Evolutionary conservation across 2,888 invertebrate species (phyloP), one percentile per base, ranked within the genome.

Genomic region (Melanostoma scalare): DNA sequence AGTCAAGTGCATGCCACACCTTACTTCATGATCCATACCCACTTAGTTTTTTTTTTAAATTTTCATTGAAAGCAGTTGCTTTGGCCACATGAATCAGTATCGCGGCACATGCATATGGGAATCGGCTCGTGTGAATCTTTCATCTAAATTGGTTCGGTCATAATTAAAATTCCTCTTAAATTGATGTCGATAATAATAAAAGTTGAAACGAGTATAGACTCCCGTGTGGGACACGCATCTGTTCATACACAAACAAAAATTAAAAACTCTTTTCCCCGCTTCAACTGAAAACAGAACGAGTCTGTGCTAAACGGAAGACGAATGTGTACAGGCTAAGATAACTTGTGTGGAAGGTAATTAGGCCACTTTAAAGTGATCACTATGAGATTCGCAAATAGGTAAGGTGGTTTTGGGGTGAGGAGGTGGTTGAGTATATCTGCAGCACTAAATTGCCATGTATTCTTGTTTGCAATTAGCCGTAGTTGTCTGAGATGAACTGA

Each of bases 81-180:
- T 6, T 9, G 65, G 40, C 69, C 67, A 67, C 60, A 67, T 42
- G 8, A 42, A 5, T 6, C 46, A 60, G 8, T 9, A 5, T 6
- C 46, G 46, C 20, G 46, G 36, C 30, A 5, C 30, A 5, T 30
- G n/a, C 38, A 63, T 63, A 63, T 75, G 75, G 46, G 79, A 80
- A 75, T 69, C 42, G 56, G 68, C 46, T 69, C 74, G 68, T 79
- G 79, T 74, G 79, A 79, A 74, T 79, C 74, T 79, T 20, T 63
- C 61, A 48, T 61, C 61, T 69, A 68, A 74, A 74, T 74, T 69
- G 68, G 55, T 44, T 10, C 53, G 35, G 53, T 52, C 36, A 50
- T 38, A 79, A 79, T 74, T 79, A 79, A 74, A 69, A 74, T 69
- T 74, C 68, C 38, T 56, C 50, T 48, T 10, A 65, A 71, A 77